Evolutionary conservation across 2,888 invertebrate species (phyloP), one percentile per base, ranked within the genome.

Genomic region (Neoitamus cyanurus): DNA sequence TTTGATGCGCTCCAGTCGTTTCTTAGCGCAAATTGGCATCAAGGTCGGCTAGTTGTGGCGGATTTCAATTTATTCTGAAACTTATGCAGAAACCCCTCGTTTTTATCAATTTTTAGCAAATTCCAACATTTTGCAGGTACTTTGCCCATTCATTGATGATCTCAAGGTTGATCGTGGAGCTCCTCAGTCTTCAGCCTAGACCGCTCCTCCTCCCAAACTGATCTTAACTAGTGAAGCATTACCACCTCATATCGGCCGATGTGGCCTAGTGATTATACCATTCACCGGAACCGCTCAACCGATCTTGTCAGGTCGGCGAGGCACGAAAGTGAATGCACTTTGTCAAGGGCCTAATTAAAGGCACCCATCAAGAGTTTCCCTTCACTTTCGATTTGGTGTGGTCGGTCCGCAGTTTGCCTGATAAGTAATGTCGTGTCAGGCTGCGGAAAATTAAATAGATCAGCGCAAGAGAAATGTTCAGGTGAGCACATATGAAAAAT

Each of bases 321-420:
- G 25, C 42, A 78, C n/a, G 48, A 78, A 78, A 78, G 78, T 78
- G 78, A 78, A 78, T 78, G 78, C 78, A 58, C 78, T 48, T 58
- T 58, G 48, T 58, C 78, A 78, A 78, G 78, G 78, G 78, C 48
- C 78, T 48, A 78, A 78, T 78, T 78, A 78, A 78, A 78, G 78
- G 11, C 78, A 48, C 78, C 25, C 58, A 28, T 25, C 46, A 48
- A 78, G 46, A 78, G 42, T 30, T 78, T 78, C 48, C 78, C 48
- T 78, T 78, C 78, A 78, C 78, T 78, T 78, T 78, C 78, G 48
- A 28, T n/a, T 78, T 58, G 31, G 31, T 9, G 37, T 78, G 77
- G 36, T 37, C 46, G n/a, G 25, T n/a, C 3, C 20, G 7, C 9
- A 6, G 1, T 20, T 15, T 36, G 34, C 25, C 36, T 6, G 28